Evolutionary conservation across 2,888 invertebrate genomes (phyloP).

Genomic region (Leucophora obtusa): DNA sequence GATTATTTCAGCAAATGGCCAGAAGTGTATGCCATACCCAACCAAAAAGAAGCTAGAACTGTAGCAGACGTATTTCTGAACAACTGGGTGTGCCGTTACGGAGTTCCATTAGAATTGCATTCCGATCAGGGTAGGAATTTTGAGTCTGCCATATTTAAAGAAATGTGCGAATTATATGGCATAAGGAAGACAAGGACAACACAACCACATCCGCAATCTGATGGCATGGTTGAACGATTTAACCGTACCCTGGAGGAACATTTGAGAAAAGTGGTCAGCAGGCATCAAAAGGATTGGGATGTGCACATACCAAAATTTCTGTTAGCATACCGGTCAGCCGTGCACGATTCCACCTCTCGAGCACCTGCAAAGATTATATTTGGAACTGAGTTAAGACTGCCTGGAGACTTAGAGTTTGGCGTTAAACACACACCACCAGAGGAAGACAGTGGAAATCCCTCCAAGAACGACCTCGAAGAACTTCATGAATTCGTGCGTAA

Average conservation of each 20-base stretch:
- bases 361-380: background rate
- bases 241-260: slow-evolving; percentile 30
- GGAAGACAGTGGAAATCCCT: too few relatives aligned
- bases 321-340: slow-evolving; percentile 1
- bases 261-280: slow-evolving; percentile 21
- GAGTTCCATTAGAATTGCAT: too few relatives aligned
- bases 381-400: too few relatives aligned
- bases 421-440: too few relatives aligned
- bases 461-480: too few relatives aligned
- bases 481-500: too few relatives aligned
- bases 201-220: slow-evolving; percentile 29
- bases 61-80: too few relatives aligned
- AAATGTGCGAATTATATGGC: background rate
- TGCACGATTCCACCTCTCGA: slow-evolving; percentile 14
- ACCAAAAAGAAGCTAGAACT: background rate
- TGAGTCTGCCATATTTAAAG: background rate
- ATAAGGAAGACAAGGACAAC: too few relatives aligned
- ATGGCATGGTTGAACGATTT: slow-evolving; percentile 36
- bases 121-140: too few relatives aligned
- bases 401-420: too few relatives aligned
- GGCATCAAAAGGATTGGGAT: slow-evolving; percentile 34
- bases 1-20: slow-evolving; percentile 9
- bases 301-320: slow-evolving; percentile 11
- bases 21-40: background rate
- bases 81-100: too few relatives aligned